Conservation (phyloP, 1,140 invertebrate species). For the Paramacrobiotus metropolitanus region DNA sequence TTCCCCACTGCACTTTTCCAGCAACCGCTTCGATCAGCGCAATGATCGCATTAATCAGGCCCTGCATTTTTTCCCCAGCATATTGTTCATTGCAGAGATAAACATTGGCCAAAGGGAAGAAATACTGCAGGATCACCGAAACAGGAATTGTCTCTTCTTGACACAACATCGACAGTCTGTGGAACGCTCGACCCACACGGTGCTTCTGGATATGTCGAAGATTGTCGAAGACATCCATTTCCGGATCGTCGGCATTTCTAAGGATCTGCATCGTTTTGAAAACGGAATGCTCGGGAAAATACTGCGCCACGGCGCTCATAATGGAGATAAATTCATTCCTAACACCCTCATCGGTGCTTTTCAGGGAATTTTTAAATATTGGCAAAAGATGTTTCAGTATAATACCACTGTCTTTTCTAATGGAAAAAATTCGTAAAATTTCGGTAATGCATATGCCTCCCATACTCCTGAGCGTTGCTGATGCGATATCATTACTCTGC, state of each 20-base stretch:
- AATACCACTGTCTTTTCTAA: neutral
- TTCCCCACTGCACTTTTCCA: slow-evolving; percentile 52
- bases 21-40: slow-evolving; percentile 43
- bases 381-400: neutral
- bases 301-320: neutral
- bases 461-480: neutral
- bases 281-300: neutral
- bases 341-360: neutral
- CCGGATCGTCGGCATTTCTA: slow-evolving; percentile 32
- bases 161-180: slow-evolving; percentile 10
- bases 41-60: slow-evolving; percentile 49
- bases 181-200: slow-evolving; percentile 15
- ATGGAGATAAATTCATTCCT: neutral
- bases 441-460: neutral
- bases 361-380: neutral
- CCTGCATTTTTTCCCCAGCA: slow-evolving; percentile 37
- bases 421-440: neutral
- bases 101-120: slow-evolving; percentile 52
- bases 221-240: slow-evolving; percentile 84
- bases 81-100: slow-evolving; percentile 56
- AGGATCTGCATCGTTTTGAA: neutral
- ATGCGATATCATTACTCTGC: slow-evolving; percentile 5
- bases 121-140: slow-evolving; percentile 37
- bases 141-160: slow-evolving; percentile 12
- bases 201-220: slow-evolving; percentile 43